Base-by-base conservation (phyloP, 2,888 invertebrate species). In the Scaptomyza polygonia region DNA sequence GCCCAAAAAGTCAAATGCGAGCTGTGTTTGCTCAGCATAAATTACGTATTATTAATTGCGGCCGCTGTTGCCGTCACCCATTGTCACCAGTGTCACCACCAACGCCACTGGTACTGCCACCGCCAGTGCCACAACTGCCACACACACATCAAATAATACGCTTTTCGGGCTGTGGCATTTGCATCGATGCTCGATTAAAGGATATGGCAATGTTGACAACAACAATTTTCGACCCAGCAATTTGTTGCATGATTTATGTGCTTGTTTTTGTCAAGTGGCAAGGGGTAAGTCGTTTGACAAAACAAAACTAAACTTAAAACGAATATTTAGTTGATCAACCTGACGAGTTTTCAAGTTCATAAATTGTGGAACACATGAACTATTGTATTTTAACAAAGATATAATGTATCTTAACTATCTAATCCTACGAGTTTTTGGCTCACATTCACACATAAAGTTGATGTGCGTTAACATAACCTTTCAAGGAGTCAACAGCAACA, bases 11-110 rank as follows among this genome's bases (percentile, higher is more conserved):
- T 76, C 72, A 78, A 83, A 79, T 69, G 62, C 39, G 42, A 68
- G 66, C 67, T 57, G 73, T 57, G 73, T 77, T 77, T 72, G 78
- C 73, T 53, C 63, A 72, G 67, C 79, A 86, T 88, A 88, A 88
- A 82, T 84, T 78, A 84, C 70, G 74, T 75, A 79, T 86, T 86
- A 86, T 88, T 86, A 86, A 88, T 88, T 84, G 88, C 78, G 40
- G 64, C 68, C 68, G 72, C 65, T 68, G 64, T 49, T 62, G 58
- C 61, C 61, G 72, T 59, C 61, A 62, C 55, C 55, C 67, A 67
- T 62, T 61, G 80, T 71, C 65, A 40, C 70, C 79, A 67, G 44
- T 68, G 62, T 57, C 70, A 59, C 65, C 71, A 45, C 56, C 69
- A 56, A 11, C 16, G 51, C 44, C 52, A 49, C 53, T 30, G 40